Evolutionary conservation across 2,797 vertebrate species (phyloP).

Genomic region (Natrix natrix): DNA sequence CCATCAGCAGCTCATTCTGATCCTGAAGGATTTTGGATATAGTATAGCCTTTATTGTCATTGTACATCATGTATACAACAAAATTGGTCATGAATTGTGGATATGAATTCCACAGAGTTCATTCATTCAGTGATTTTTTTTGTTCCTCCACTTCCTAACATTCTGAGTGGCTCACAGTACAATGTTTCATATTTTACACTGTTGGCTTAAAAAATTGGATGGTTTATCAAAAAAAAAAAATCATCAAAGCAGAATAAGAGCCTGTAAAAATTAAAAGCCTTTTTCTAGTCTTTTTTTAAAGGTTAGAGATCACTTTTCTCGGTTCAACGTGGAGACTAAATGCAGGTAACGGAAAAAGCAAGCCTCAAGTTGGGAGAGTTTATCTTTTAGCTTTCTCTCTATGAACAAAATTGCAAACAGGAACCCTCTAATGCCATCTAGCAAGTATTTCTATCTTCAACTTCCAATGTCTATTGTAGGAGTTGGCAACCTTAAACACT

Average conservation of each 20-base stretch:
- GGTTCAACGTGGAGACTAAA: not conserved
- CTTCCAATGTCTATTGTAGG: not conserved
- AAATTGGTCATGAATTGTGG: too few species aligned
- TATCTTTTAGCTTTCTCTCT: not conserved
- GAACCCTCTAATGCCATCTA: not conserved
- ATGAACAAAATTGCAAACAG: not conserved
- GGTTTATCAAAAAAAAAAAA: not conserved
- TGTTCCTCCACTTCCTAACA: not conserved
- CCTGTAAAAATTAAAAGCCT: not conserved
- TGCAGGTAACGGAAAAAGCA: not conserved
- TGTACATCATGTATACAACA: too few species aligned
- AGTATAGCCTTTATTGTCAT: too few species aligned
- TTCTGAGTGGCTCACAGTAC: not conserved
- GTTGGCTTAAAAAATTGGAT: not conserved
- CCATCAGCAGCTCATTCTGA: not conserved
- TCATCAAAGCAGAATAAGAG: not conserved
- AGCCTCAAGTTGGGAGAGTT: not conserved
- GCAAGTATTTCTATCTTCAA: not conserved
- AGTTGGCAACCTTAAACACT: too few species aligned
- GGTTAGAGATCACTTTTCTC: not conserved
- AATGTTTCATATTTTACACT: not conserved
- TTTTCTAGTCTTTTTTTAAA: not conserved
- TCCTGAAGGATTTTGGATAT: not conserved
- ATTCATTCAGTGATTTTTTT: not conserved
- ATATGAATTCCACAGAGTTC: not conserved